Conservation (phyloP, 2,888 invertebrate species). For the Lasioglossum pauxillum region DNA sequence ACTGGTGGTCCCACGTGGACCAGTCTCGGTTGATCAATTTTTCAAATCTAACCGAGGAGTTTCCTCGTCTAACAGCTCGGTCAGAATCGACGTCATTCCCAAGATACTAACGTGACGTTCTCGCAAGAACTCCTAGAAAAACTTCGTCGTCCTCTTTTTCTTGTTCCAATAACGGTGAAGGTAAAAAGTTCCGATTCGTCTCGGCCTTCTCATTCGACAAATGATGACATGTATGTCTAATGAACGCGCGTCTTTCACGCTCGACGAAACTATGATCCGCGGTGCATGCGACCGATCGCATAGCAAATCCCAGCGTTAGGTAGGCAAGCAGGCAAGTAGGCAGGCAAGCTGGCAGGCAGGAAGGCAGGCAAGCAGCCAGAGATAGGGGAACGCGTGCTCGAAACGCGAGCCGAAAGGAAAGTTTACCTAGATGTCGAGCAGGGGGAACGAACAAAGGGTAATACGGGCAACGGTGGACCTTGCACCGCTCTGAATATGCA, state of each 20-base stretch:
- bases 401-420: conserved; percentile 39
- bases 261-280: not conserved
- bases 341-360: not conserved
- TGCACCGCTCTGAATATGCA: conserved; percentile 79
- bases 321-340: not conserved
- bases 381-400: conserved; percentile 6
- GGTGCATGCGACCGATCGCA: not conserved
- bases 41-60: too few relatives aligned
- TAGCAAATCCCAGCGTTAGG: not conserved
- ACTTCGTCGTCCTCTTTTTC: too few relatives aligned
- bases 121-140: too few relatives aligned
- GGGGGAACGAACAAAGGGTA: conserved; percentile 68
- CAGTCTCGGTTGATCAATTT: too few relatives aligned
- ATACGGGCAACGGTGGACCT: conserved; percentile 70
- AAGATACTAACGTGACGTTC: too few relatives aligned
- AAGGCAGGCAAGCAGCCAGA: not conserved
- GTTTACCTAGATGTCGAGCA: conserved; percentile 40
- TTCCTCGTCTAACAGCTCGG: too few relatives aligned
- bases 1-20: too few relatives aligned
- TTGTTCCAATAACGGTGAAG: not conserved
- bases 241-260: not conserved
- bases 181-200: too few relatives aligned
- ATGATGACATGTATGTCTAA: not conserved
- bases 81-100: too few relatives aligned
- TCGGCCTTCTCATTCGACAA: not conserved